Base-by-base conservation (phyloP, 2,113 vertebrate species). In the Murina feae region DNA sequence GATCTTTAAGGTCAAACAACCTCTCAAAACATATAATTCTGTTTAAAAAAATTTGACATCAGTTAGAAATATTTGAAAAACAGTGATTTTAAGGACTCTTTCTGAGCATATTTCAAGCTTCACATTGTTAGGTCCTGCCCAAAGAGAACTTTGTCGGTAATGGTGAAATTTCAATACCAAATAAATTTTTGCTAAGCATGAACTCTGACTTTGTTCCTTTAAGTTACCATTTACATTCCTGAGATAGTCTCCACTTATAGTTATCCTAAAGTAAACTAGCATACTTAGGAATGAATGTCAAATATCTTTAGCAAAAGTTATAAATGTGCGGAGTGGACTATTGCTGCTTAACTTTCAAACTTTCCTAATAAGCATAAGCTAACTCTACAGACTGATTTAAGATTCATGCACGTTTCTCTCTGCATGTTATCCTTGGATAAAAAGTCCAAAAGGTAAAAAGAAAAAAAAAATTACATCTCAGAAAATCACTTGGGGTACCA, bases 211-310 rank as follows among this genome's bases (percentile, higher is more conserved):
- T 63, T 63, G 65, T 88, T 72, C 44, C 49, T 95, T 66, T 90
- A 89, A 84, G 39, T 23, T 37, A 66, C 20, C 78, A 32, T 96
- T 96, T 71, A 94, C 78, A 83, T 94, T 86, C 30, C 55, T 87
- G 65, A 90, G 84, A 89, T 60, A 55, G n/a, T 68, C 51, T 76
- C 47, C 39, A 58, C 68, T 90, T 60, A 92, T 9, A 51, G 9
- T 87, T 71, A 95, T 69, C 68, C 39, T 84, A 89, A 89, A 88
- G 47, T 84, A 96, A 89, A 49, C 71, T 42, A 66, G 44, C 32
- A 63, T 25, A 30, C 42, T 86, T 79, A 20, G 12, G 89, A 93
- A 91, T 69, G 16, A 91, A 81, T 78, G 32, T 68, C 69, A 49
- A 75, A 69, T 71, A 82, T 69, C 23, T 93, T 91, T 30, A 85